These are phyloP conservation scores for Melanotus villosus DNA, from an alignment of 2,888 invertebrate species.

Conservation along the genomic window DNA sequence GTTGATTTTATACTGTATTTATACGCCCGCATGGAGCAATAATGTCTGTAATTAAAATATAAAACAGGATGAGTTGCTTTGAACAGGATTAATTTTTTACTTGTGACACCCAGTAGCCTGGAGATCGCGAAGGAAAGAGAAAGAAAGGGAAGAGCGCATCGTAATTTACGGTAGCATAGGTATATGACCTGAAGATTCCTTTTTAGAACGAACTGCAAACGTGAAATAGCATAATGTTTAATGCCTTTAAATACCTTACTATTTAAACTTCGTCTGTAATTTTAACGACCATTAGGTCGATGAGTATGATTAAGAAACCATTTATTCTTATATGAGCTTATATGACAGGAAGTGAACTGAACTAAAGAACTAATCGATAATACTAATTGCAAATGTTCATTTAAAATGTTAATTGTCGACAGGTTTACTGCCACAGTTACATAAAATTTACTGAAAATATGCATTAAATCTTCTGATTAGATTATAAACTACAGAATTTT, in stretches of 20 bases:
- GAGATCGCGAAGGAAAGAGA: not conserved
- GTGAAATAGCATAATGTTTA: conserved; percentile 10
- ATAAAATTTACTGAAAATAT: no score
- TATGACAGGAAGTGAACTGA: not conserved
- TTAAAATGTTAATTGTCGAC: no score
- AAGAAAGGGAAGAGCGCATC: conserved; percentile 4
- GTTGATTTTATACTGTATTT: conserved; percentile 21
- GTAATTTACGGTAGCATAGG: conserved; percentile 20
- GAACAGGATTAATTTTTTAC: conserved; percentile 24
- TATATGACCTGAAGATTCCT: conserved; percentile 29
- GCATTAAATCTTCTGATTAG: no score
- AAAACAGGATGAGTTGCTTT: conserved; percentile 20
- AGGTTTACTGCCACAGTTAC: no score
- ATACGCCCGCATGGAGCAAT: conserved; percentile 30
- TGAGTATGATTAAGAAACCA: not conserved
- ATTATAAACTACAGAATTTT: no score
- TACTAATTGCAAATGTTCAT: no score
- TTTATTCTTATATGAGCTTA: not conserved
- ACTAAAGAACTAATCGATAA: not conserved
- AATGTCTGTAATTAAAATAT: conserved; percentile 33
- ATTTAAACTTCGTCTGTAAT: conserved; percentile 22
- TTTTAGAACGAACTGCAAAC: conserved; percentile 23
- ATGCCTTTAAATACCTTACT: conserved; percentile 19
- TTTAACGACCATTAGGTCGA: conserved; percentile 17
- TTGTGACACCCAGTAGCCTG: conserved; percentile 16